Percentiles rank a stretch among this genome's conserved stretches.
phyloP scores from a whole-genome alignment of 2,888 invertebrate species.

The Atrina japonica region DNA sequence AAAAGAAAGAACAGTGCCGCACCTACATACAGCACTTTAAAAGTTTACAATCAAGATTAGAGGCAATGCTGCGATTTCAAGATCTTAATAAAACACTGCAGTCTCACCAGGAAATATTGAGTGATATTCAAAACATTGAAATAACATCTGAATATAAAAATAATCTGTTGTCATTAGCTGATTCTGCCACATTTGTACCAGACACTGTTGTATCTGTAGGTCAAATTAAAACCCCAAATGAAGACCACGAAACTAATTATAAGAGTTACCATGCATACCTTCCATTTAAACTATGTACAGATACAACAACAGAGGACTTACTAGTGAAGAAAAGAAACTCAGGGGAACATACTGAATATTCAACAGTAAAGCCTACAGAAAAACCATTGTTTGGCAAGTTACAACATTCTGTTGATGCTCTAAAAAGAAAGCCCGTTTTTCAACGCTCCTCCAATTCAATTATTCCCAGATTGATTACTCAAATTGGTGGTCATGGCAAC shows the following conservation, averaged over 20 bases:
- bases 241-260: neutral
- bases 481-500: conserved; percentile 42
- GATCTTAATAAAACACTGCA: conserved; percentile 28
- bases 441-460: no score
- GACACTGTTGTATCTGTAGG: neutral
- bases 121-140: conserved; percentile 35
- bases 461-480: conserved; percentile 28
- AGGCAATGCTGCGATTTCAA: conserved; percentile 28
- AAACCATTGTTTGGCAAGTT: no score
- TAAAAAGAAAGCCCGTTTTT: no score
- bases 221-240: neutral
- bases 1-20: conserved; percentile 39
- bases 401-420: no score
- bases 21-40: conserved; percentile 36
- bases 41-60: conserved; percentile 36
- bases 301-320: no score
- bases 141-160: conserved; percentile 17
- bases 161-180: conserved; percentile 2
- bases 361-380: no score
- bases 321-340: no score
- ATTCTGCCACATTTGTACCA: conserved; percentile 9
- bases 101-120: conserved; percentile 25
- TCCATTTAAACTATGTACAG: no score
- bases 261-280: neutral
- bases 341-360: no score